Percentiles rank a stretch among this genome's conserved stretches.
These are phyloP conservation scores for Yasuhikotakia modesta DNA, from an alignment of 2,797 vertebrate genomes.

Conservation along the genomic window DNA sequence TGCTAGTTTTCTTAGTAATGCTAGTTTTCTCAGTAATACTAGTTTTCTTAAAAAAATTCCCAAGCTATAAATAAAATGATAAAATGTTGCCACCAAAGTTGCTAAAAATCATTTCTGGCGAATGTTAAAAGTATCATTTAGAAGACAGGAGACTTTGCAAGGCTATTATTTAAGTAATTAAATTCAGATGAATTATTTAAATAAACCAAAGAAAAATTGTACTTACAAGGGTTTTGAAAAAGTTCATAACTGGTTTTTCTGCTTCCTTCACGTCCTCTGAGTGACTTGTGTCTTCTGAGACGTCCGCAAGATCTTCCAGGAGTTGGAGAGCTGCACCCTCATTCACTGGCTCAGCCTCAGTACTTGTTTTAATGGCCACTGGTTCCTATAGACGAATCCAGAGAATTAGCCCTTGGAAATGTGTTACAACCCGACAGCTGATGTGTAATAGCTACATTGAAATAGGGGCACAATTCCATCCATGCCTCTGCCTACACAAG, in stretches of 20 bases:
- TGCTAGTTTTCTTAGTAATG: neutral
- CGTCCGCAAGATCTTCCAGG: conserved; percentile 42
- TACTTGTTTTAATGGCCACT: conserved; percentile 69
- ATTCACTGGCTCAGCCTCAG: conserved; percentile 61
- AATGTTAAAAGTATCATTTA: neutral
- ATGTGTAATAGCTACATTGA: conserved; percentile 78
- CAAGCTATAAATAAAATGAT: neutral
- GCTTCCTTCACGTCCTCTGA: conserved; percentile 69
- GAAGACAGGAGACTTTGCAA: no score
- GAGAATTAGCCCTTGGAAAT: conserved; percentile 70
- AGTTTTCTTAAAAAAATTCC: neutral
- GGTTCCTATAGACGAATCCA: conserved; percentile 80
- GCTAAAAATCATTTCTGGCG: neutral
- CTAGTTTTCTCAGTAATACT: neutral
- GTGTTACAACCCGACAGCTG: conserved; percentile 69
- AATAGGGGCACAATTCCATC: conserved; percentile 79
- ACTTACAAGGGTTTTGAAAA: conserved; percentile 96
- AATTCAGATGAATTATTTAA: no score
- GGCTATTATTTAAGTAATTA: neutral
- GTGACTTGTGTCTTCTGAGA: conserved; percentile 53
- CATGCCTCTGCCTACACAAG: conserved; percentile 83
- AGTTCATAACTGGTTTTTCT: conserved; percentile 92
- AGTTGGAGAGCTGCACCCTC: conserved; percentile 58
- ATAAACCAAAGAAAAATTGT: neutral
- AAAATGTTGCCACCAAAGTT: neutral